Evolutionary conservation across 2,113 vertebrate species (phyloP).

Genomic region (Pelusios castaneus): DNA sequence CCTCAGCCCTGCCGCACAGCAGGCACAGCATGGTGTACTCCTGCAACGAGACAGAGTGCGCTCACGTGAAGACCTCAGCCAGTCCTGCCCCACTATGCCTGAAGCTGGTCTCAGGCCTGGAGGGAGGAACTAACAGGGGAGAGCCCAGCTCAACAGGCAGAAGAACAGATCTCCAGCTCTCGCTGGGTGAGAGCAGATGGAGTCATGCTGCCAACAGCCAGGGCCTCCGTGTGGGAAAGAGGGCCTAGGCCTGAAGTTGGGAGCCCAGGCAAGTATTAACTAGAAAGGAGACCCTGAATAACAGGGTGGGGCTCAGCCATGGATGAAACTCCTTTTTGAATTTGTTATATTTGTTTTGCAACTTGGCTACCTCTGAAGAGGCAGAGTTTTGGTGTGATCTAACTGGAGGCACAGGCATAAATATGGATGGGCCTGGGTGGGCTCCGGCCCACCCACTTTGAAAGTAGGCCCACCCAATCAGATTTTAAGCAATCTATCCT

Average conservation of each 20-base stretch:
- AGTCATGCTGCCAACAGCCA: not conserved
- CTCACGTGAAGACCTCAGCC: not conserved
- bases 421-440: too few species aligned
- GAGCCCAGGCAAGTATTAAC: not conserved
- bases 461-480: too few species aligned
- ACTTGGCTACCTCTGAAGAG: not conserved
- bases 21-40: conserved; percentile 98
- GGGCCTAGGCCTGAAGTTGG: not conserved
- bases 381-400: not conserved
- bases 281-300: too few species aligned
- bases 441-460: too few species aligned
- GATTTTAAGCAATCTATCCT: too few species aligned
- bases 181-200: not conserved
- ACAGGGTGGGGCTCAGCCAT: too few species aligned
- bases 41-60: conserved; percentile 70
- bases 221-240: not conserved
- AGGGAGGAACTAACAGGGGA: not conserved
- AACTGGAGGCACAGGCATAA: too few species aligned
- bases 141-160: too few species aligned
- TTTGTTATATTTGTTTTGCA: not conserved
- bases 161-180: not conserved
- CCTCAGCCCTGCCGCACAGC: conserved; percentile 95
- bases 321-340: too few species aligned
- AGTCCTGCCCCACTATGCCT: too few species aligned
- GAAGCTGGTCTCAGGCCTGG: not conserved